Evolutionary conservation across 2,113 vertebrate genomes (phyloP), one percentile per base, ranked within the genome.

Genomic region (Oreochromis aureus): DNA sequence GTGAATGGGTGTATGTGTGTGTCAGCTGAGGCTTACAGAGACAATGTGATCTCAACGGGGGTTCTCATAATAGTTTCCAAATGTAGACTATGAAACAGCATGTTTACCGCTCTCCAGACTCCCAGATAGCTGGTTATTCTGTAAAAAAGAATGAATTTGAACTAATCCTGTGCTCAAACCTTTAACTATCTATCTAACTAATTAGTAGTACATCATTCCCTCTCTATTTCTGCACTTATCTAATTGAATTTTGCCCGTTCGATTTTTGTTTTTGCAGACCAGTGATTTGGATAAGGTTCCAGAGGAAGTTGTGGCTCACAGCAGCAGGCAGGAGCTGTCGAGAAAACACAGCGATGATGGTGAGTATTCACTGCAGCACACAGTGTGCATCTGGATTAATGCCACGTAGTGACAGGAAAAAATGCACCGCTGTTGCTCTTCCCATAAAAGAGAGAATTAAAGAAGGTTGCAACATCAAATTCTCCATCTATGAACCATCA

Each of bases 261-360:
- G 0, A 78, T 53, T 78, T 36, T 51, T 51, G 55, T 87, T 59
- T 93, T 79, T 89, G 76, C 96, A 99, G 98, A 97, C 96, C 54
- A 97, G 97, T 79, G 98, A 99, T 90, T 94, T 99, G 81, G 97
- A 97, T 76, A 97, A 98, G 88, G 98, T 99, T 95, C 98, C 97
- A 0, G 98, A 99, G 92, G 98, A 99, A 94, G 94, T 92, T 1
- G 94, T 96, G 7, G 95, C 96, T 41, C 96, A 97, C 84, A 95
- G 95, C 95, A 96, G 96, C 10, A 94, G 93, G 16, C 95, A 96
- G 36, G 97, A 97, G 90, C 86, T 95, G 30, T 96, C 90, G 59
- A 96, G 98, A 92, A 97, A 97, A 85, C 97, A 97, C 92, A 99
- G 98, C 85, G 98, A 98, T 94, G 98, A 97, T 0, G 98, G 98